phyloP scores from a whole-genome alignment of 1,140 invertebrate genomes.

The Drosophila repletoides region DNA sequence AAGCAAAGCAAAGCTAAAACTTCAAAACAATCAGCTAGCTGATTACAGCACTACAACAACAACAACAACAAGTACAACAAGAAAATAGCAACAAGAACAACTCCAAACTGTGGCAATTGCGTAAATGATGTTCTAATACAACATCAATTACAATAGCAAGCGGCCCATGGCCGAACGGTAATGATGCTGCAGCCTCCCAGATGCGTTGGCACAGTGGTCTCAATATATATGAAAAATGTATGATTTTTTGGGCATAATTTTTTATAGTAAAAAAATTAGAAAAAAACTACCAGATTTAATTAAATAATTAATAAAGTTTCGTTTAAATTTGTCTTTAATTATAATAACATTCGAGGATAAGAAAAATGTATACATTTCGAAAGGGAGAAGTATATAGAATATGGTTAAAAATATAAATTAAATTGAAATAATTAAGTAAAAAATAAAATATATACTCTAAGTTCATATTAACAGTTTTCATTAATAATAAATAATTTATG shows the following conservation, averaged over 20 bases:
- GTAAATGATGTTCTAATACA: slow-evolving; percentile 80
- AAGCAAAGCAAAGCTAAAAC: slow-evolving; percentile 30
- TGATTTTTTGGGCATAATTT: not conserved
- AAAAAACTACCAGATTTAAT: no score
- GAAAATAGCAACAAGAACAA: slow-evolving; percentile 26
- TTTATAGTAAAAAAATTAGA: no score
- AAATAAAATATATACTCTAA: no score
- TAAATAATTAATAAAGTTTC: not conserved
- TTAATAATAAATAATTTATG: no score
- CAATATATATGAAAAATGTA: not conserved
- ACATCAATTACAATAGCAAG: slow-evolving; percentile 80
- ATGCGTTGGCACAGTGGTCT: slow-evolving; percentile 46
- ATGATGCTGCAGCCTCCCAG: slow-evolving; percentile 67
- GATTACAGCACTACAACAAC: slow-evolving; percentile 27
- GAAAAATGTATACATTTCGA: no score
- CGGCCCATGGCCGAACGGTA: slow-evolving; percentile 72
- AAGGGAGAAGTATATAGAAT: no score
- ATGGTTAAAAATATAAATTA: no score
- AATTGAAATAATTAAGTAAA: no score
- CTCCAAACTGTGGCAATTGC: slow-evolving; percentile 66
- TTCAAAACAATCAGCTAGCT: slow-evolving; percentile 30
- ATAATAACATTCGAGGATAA: no score
- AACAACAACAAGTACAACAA: slow-evolving; percentile 27
- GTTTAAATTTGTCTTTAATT: no score
- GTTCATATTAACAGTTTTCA: no score